Conservation (phyloP, 2,113 vertebrate species). For the Spea multiplicata region DNA sequence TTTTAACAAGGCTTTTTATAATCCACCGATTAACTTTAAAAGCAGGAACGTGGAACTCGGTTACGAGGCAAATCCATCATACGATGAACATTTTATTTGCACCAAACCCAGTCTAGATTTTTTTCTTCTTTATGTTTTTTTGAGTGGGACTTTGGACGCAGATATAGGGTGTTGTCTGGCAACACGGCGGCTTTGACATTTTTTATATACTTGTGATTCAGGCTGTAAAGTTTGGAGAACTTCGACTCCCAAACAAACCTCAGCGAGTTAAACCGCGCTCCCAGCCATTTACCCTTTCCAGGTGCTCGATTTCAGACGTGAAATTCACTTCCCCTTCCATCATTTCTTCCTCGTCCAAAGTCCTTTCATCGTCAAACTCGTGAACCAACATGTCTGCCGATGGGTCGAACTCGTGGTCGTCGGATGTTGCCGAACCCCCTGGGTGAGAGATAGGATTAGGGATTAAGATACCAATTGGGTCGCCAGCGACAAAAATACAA, state of each 20-base stretch:
- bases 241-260: neutral
- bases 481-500: too few relatives aligned
- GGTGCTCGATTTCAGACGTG: conserved; percentile 90
- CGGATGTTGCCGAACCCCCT: conserved; percentile 86
- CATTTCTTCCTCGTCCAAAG: conserved; percentile 95
- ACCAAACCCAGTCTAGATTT: too few relatives aligned
- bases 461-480: too few relatives aligned
- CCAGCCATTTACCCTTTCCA: conserved; percentile 79
- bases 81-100: too few relatives aligned
- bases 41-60: too few relatives aligned
- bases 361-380: conserved; percentile 96
- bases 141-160: conserved; percentile 9
- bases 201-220: neutral
- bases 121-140: neutral
- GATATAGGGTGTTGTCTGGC: neutral
- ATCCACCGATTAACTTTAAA: too few relatives aligned
- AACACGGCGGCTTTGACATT: neutral
- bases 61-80: too few relatives aligned
- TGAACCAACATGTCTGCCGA: conserved; percentile 97
- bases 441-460: conserved; percentile 51
- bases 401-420: conserved; percentile 96
- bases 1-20: too few relatives aligned
- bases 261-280: conserved; percentile 1
- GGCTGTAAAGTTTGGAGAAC: neutral
- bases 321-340: conserved; percentile 92